Percentiles rank a stretch among this genome's conserved stretches.
phyloP scores from a whole-genome alignment of 2,888 invertebrate species.

The Brachyopa scutellaris region DNA sequence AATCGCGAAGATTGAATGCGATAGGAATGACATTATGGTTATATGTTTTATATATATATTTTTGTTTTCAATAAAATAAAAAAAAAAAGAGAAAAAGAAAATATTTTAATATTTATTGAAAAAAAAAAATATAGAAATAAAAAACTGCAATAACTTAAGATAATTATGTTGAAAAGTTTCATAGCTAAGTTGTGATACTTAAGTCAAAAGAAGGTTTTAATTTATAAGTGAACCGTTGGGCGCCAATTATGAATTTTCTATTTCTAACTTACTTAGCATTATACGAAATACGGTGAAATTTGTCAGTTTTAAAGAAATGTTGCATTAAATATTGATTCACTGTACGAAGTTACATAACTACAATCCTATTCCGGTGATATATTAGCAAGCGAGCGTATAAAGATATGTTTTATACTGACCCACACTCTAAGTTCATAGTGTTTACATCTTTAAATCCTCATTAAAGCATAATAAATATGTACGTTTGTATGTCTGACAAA shows the following conservation, averaged over 20 bases:
- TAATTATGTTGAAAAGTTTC: conserved; percentile 4
- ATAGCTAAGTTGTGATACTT: not conserved
- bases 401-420: not conserved
- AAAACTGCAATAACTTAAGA: conserved; percentile 20
- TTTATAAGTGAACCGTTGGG: not conserved
- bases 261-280: no score
- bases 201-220: no score
- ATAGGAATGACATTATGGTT: conserved; percentile 49
- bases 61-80: conserved; percentile 17
- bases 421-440: not conserved
- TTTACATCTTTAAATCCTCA: not conserved
- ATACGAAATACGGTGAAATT: not conserved
- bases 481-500: no score
- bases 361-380: not conserved
- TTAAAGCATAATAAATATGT: no score
- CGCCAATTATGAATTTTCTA: not conserved
- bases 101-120: conserved; percentile 55
- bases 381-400: not conserved
- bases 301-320: not conserved
- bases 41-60: conserved; percentile 19
- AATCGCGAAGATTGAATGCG: conserved; percentile 54
- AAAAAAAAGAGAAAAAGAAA: conserved; percentile 65
- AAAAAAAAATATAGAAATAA: conserved; percentile 19
- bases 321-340: not conserved
- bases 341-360: not conserved